Conservation (phyloP, 2,888 invertebrate genomes). For the Acleris cristana region DNA sequence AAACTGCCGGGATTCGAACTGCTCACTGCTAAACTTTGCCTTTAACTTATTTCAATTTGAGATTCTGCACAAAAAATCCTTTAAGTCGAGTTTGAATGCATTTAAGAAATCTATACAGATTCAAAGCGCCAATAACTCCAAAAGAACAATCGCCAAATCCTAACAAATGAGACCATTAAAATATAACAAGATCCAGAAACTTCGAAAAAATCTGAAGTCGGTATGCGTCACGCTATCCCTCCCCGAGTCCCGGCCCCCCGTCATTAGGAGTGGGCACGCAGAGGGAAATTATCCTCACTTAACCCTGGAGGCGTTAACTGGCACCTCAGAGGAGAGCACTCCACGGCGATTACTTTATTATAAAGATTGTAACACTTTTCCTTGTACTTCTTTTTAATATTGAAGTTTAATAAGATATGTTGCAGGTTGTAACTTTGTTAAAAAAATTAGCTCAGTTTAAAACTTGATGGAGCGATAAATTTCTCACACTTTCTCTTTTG, state of each 20-base stretch:
- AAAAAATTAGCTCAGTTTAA: no score
- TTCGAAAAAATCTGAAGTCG: constrained; percentile 47
- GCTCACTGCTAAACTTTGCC: no score
- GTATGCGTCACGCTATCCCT: constrained; percentile 39
- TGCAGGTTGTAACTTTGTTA: neutral
- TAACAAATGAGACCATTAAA: constrained; percentile 15
- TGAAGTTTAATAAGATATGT: neutral
- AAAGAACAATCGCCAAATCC: constrained; percentile 8
- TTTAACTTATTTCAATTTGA: no score
- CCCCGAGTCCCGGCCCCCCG: constrained; percentile 49
- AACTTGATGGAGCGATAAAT: no score
- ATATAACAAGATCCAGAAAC: constrained; percentile 38
- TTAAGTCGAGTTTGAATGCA: neutral
- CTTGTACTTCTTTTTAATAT: constrained; percentile 47
- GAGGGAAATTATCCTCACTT: constrained; percentile 83
- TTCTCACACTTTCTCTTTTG: no score
- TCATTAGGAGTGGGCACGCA: constrained; percentile 80
- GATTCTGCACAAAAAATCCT: no score
- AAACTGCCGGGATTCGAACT: no score
- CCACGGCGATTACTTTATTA: constrained; percentile 78
- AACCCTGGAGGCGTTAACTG: constrained; percentile 83
- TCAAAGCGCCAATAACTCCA: neutral
- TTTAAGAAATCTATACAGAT: neutral
- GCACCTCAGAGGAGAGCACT: constrained; percentile 79
- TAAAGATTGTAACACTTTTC: constrained; percentile 76